A percentile compares a stretch with the other conserved stretches of the same genome.
Evolutionary conservation across 2,888 invertebrate genomes (phyloP).

Genomic region (Cerastis rubricosa): DNA sequence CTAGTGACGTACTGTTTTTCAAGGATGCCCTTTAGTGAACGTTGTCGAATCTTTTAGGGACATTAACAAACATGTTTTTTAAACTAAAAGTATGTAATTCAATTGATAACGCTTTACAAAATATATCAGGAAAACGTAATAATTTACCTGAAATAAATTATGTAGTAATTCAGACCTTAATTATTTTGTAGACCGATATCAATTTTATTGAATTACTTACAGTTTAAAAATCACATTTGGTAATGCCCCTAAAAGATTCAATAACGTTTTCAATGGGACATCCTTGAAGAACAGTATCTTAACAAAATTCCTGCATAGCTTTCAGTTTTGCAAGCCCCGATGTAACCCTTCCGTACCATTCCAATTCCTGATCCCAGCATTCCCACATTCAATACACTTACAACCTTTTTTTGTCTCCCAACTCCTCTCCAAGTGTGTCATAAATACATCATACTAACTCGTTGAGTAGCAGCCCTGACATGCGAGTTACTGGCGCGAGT

Average conservation of each 20-base stretch:
- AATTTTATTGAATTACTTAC: neutral
- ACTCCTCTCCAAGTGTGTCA: constrained; percentile 23
- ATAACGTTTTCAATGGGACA: neutral
- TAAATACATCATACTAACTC: constrained; percentile 36
- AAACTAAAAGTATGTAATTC: too few species aligned
- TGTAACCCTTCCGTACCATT: neutral
- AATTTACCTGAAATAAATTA: neutral
- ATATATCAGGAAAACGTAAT: neutral
- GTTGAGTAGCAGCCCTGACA: constrained; percentile 64
- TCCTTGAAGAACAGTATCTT: constrained; percentile 13
- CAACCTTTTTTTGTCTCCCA: constrained; percentile 32
- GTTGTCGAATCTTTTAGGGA: too few species aligned
- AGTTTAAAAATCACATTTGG: neutral
- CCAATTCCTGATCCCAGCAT: constrained; percentile 3
- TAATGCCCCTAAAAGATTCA: neutral
- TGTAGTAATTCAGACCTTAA: neutral
- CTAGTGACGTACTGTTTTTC: too few species aligned
- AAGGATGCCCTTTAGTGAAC: too few species aligned
- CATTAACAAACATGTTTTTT: too few species aligned
- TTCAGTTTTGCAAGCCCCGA: neutral
- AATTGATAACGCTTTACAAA: too few species aligned
- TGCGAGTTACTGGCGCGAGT: constrained; percentile 57
- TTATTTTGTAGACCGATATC: neutral
- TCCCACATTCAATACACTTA: constrained; percentile 11
- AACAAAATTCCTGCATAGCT: neutral